Conservation (phyloP, 1,140 invertebrate species). For the Zophobas morio region DNA sequence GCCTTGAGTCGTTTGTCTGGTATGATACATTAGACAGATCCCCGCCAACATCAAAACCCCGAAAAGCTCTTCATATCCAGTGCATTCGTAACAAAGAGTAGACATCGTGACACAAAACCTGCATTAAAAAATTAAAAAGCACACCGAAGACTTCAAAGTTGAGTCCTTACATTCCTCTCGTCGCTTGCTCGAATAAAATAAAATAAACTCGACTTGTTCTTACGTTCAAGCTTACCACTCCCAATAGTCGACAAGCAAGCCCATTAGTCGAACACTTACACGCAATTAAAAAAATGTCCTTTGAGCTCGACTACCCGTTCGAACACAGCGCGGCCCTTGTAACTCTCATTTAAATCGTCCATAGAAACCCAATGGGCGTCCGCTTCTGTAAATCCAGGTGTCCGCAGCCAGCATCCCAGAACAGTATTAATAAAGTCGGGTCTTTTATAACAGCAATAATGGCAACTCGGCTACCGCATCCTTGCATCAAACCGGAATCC, state of each 20-base stretch:
- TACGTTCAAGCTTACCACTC: background rate
- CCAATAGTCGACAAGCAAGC: background rate
- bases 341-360: slow-evolving; percentile 31
- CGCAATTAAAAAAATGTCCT: slow-evolving; percentile 39
- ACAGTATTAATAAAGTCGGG: slow-evolving; percentile 33
- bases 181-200: slow-evolving; percentile 1
- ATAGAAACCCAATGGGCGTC: background rate
- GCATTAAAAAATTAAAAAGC: no score
- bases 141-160: no score
- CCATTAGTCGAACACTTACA: slow-evolving; percentile 35
- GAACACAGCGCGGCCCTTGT: background rate
- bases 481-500: slow-evolving; percentile 19
- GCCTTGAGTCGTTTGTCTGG: no score
- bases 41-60: no score
- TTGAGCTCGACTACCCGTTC: slow-evolving; percentile 5
- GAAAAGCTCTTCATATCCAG: no score
- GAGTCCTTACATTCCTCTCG: slow-evolving; percentile 9
- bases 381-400: slow-evolving; percentile 40
- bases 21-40: no score
- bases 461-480: background rate
- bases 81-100: no score
- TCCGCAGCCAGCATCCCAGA: background rate
- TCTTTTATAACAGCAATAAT: slow-evolving; percentile 5
- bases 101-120: no score
- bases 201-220: slow-evolving; percentile 9